These are phyloP conservation scores for Yponomeuta malinellus DNA, from an alignment of 2,888 invertebrate genomes.

Conservation along the genomic window DNA sequence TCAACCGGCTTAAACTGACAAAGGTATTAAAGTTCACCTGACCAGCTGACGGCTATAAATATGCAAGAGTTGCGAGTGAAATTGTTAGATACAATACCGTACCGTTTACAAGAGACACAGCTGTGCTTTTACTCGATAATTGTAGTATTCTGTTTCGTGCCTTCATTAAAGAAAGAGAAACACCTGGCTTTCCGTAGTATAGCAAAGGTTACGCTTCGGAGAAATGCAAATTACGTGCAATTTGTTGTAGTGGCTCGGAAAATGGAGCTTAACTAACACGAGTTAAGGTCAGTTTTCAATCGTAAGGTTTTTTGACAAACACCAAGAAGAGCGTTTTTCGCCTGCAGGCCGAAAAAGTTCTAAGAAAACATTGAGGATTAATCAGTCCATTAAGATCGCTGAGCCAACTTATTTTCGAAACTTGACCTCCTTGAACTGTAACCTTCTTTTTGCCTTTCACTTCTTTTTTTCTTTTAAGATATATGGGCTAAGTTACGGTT, in stretches of 20 bases:
- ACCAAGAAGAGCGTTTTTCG: too few relatives aligned
- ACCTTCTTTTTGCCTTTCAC: background rate
- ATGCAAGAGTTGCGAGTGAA: background rate
- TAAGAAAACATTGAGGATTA: background rate
- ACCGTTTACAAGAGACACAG: background rate
- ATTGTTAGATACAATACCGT: background rate
- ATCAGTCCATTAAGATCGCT: background rate
- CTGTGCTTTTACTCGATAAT: background rate
- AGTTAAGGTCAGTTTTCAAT: too few relatives aligned
- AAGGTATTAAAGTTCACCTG: too few relatives aligned
- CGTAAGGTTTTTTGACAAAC: too few relatives aligned
- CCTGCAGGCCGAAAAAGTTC: too few relatives aligned
- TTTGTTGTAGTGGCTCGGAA: too few relatives aligned
- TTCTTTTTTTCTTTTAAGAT: background rate
- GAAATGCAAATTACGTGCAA: too few relatives aligned
- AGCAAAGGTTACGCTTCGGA: too few relatives aligned
- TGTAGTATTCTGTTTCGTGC: background rate
- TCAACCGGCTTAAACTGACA: too few relatives aligned
- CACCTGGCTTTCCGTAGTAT: too few relatives aligned
- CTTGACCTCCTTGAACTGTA: background rate
- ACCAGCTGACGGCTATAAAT: background rate
- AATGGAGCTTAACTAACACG: too few relatives aligned
- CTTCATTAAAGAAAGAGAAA: background rate
- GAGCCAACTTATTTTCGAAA: background rate
- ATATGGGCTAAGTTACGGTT: too few relatives aligned